Conservation (phyloP, 2,888 invertebrate genomes). For the Zygaena filipendulae region DNA sequence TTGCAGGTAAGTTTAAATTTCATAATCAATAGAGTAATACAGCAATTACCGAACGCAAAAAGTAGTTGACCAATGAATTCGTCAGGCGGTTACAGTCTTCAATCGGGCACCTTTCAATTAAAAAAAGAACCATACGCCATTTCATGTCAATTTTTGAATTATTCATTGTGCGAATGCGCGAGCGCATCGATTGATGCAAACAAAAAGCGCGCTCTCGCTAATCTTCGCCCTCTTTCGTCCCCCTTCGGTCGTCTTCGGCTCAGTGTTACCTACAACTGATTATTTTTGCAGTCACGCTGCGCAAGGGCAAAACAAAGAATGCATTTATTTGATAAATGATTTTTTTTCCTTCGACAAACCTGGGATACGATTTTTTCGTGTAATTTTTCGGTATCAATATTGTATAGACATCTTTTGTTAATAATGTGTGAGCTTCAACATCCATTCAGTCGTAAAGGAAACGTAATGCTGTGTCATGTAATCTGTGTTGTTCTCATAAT, state of each 20-base stretch:
- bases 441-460: constrained; percentile 29
- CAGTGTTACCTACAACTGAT: constrained; percentile 55
- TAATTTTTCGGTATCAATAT: constrained; percentile 52
- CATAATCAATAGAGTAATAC: constrained; percentile 41
- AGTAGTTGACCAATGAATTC: constrained; percentile 67
- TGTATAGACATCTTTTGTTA: constrained; percentile 34
- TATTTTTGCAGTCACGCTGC: constrained; percentile 64
- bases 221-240: constrained; percentile 61
- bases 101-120: constrained; percentile 68
- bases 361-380: constrained; percentile 28
- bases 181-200: constrained; percentile 69
- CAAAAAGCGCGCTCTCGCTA: constrained; percentile 65
- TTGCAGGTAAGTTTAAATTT: constrained; percentile 19
- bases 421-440: constrained; percentile 27
- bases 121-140: constrained; percentile 69
- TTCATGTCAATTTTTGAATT: constrained; percentile 70
- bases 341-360: constrained; percentile 32
- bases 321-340: constrained; percentile 65
- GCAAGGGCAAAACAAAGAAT: constrained; percentile 60
- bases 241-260: constrained; percentile 41
- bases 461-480: constrained; percentile 39
- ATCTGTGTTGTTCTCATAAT: constrained; percentile 33
- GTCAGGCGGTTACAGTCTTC: constrained; percentile 69
- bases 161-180: constrained; percentile 68
- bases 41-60: constrained; percentile 60